A percentile compares a stretch with the other conserved stretches of the same genome.
Conservation (phyloP, 2,888 invertebrate genomes). For the Sminthurinus aureus region DNA sequence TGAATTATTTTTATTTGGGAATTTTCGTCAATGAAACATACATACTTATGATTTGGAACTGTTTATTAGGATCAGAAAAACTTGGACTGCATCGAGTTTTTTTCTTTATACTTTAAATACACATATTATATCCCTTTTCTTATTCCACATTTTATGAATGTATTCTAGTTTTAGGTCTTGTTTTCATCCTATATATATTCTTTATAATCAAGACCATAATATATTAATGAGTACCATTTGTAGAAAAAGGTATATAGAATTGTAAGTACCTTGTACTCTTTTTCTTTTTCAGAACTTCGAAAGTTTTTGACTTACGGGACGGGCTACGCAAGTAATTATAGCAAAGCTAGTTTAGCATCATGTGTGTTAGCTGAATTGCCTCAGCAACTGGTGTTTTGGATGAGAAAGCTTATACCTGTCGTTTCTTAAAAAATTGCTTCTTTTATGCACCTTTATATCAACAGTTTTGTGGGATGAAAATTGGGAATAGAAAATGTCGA, state of each 20-base stretch:
- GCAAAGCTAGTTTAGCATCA: slow-evolving; percentile 63
- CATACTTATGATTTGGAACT: too few species aligned
- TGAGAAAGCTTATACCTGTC: slow-evolving; percentile 62
- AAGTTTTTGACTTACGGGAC: slow-evolving; percentile 58
- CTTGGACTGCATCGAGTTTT: too few species aligned
- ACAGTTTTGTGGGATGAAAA: neutral
- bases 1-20: too few species aligned
- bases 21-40: too few species aligned
- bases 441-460: neutral
- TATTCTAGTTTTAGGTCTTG: too few species aligned
- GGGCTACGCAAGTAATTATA: slow-evolving; percentile 41
- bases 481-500: neutral
- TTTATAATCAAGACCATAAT: too few species aligned
- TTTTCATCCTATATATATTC: too few species aligned
- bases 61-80: too few species aligned
- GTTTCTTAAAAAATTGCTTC: slow-evolving; percentile 11
- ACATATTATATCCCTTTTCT: too few species aligned
- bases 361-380: slow-evolving; percentile 68
- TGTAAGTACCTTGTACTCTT: slow-evolving; percentile 30
- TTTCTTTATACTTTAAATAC: too few species aligned
- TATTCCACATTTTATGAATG: too few species aligned
- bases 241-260: neutral
- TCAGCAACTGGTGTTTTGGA: slow-evolving; percentile 63
- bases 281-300: slow-evolving; percentile 59
- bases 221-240: neutral